Evolutionary conservation across 2,113 vertebrate species (phyloP).

Genomic region (Meriones unguiculatus): DNA sequence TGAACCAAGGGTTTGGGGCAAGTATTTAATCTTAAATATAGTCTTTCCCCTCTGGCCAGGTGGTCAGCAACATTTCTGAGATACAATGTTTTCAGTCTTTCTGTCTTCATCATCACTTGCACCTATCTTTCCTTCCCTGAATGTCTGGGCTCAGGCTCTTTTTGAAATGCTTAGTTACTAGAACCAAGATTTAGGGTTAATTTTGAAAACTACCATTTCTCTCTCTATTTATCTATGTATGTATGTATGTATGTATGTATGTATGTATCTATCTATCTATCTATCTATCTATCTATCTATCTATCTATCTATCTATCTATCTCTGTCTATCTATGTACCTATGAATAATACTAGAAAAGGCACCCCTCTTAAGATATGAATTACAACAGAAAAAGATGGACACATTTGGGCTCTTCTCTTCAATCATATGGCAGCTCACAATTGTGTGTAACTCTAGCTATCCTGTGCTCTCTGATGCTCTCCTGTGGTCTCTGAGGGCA

Average conservation of each 20-base stretch:
- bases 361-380: not conserved
- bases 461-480: no score
- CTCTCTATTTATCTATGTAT: not conserved
- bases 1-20: not conserved
- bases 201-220: not conserved
- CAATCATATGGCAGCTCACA: no score
- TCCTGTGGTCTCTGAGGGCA: no score
- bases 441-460: not conserved
- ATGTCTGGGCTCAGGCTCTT: not conserved
- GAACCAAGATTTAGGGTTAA: not conserved
- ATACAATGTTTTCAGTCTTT: not conserved
- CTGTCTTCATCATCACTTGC: no score
- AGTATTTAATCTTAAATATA: no score
- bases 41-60: not conserved
- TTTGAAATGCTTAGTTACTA: not conserved
- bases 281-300: no score
- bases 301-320: not conserved
- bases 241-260: no score
- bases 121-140: not conserved
- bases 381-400: not conserved
- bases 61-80: not conserved
- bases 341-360: not conserved
- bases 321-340: not conserved
- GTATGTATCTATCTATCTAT: no score
- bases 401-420: no score